Evolutionary conservation across 2,113 vertebrate species (phyloP).

Genomic region (Hipposideros armiger): DNA sequence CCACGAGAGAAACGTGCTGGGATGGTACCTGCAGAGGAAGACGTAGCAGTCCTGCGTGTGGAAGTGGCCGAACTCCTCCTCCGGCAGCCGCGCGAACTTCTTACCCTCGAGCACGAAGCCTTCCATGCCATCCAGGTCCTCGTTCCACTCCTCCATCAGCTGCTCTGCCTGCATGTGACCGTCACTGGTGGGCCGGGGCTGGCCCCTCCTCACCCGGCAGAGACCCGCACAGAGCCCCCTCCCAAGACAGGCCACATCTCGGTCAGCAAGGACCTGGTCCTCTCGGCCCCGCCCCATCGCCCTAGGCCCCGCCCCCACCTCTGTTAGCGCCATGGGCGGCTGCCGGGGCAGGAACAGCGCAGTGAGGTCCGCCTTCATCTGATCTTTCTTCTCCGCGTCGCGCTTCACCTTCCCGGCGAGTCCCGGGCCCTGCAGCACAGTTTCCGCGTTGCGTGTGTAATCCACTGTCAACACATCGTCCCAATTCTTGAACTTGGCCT

Average conservation of each 20-base stretch:
- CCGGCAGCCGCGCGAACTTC: constrained; percentile 97
- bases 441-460: constrained; percentile 96
- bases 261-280: background rate
- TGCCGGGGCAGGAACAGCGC: constrained; percentile 97
- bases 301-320: constrained; percentile 85
- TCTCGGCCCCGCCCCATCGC: background rate
- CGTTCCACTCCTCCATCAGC: constrained; percentile 99
- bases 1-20: rapidly evolving
- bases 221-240: background rate
- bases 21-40: constrained; percentile 96
- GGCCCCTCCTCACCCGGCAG: background rate
- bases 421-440: constrained; percentile 89
- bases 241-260: rapidly evolving
- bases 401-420: constrained; percentile 96
- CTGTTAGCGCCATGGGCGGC: constrained; percentile 94
- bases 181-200: background rate
- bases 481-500: constrained; percentile 99
- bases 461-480: constrained; percentile 97
- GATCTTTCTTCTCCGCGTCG: constrained; percentile 94
- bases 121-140: constrained; percentile 99
- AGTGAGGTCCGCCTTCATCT: constrained; percentile 98
- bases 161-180: constrained; percentile 91
- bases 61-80: constrained; percentile 99
- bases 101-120: constrained; percentile 98
- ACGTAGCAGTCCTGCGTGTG: constrained; percentile 98